phyloP scores from a whole-genome alignment of 2,113 vertebrate genomes.

The Tricholaema leucomelas region DNA sequence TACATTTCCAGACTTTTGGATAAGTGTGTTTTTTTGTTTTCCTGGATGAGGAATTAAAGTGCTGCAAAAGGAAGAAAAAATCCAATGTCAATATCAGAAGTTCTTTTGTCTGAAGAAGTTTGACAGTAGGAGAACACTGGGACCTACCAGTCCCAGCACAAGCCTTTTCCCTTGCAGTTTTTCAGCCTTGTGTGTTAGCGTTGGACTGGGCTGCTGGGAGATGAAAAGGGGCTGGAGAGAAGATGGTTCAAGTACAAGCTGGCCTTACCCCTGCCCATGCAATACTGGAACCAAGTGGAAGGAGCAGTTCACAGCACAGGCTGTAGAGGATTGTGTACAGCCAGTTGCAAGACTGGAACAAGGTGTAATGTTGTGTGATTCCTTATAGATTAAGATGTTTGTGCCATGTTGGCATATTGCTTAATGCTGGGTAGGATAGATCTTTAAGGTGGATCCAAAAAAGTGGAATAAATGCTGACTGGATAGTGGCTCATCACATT shows the following conservation, averaged over 20 bases:
- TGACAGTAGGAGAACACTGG: not conserved
- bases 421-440: not conserved
- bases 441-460: not conserved
- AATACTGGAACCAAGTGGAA: not conserved
- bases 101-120: not conserved
- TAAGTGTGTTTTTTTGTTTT: not conserved
- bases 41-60: not conserved
- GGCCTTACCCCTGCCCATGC: not conserved
- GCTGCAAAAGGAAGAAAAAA: not conserved
- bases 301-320: not conserved
- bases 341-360: not conserved
- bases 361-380: not conserved
- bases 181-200: fast-evolving
- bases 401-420: not conserved
- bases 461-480: not conserved
- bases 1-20: not conserved
- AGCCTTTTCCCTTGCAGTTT: not conserved
- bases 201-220: not conserved
- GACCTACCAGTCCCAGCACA: not conserved
- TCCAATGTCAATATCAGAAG: not conserved
- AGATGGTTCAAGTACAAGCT: not conserved
- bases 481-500: not conserved
- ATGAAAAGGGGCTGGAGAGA: not conserved
- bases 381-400: not conserved
- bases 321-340: not conserved